Base-by-base conservation (phyloP, 1,140 invertebrate genomes). In the Rhopalosiphum padi region DNA sequence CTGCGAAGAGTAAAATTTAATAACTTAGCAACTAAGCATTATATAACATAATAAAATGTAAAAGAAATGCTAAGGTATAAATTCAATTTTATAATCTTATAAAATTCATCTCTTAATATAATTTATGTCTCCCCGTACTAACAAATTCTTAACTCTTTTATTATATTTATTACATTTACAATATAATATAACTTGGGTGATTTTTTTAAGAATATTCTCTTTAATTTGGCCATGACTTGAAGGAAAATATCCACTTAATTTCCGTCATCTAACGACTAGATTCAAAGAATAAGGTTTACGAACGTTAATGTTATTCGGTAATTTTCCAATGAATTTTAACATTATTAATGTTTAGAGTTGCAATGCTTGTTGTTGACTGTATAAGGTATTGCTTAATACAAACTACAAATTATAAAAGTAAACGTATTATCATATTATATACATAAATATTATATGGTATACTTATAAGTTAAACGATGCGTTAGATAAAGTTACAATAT, bases 1-100 rank as follows among this genome's bases (percentile, higher is more conserved):
- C 2, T 9, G 5, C 1, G 51, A 9, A 35, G 37, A 35, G n/a
- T 89, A 53, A 35, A 89, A 89, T 89, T 53, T 89, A 89, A 89
- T 89, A 53, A 89, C 87, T 89, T 53, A 37, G 37, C n/a, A 22
- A 25, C 48, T 89, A 53, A 53, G 87, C 23, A 51, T 89, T 37
- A 35, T 43, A 41, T 41, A 43, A 85, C 30, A 41, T 77, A n/a
- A 85, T 23, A 22, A 22, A 53, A 23, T 6, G 21, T 4, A 89
- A 89, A 53, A 89, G n/a, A 22, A 89, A 89, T 11, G 7, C 11
- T n/a, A 37, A 23, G n/a, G 41, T 41, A 89, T 53, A 37, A 89
- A 89, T 89, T 89, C 5, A 89, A 89, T 89, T 53, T 37, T 22
- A 53, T 53, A 53, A 89, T 89, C 48, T 37, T 37, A 89, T 53